Evolutionary conservation across 2,888 invertebrate species (phyloP).

Genomic region (Hydrotaea cyrtoneurina): DNA sequence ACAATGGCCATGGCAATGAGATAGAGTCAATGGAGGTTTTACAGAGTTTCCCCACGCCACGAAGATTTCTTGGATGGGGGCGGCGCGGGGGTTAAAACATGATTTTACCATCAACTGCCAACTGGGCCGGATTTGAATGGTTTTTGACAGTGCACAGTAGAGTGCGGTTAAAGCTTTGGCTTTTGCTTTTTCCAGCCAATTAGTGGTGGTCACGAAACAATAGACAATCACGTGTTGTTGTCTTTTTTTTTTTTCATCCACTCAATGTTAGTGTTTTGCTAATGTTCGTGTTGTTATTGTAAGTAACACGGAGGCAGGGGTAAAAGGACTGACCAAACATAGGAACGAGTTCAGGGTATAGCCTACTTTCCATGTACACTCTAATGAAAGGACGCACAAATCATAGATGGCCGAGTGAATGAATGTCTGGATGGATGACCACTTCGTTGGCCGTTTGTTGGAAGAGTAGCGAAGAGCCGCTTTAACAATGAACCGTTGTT

Average conservation of each 20-base stretch:
- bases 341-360: too few relatives aligned
- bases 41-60: too few relatives aligned
- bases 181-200: conserved; percentile 42
- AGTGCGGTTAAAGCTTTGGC: not conserved
- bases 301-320: not conserved
- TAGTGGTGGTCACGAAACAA: conserved; percentile 58
- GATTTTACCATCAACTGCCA: conserved; percentile 25
- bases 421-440: not conserved
- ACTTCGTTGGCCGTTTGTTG: not conserved
- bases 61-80: not conserved
- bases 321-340: not conserved
- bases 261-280: conserved; percentile 23
- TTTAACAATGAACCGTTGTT: not conserved
- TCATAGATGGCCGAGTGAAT: not conserved
- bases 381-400: not conserved
- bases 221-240: conserved; percentile 57
- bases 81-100: too few relatives aligned
- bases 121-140: not conserved
- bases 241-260: not conserved
- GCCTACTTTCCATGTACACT: not conserved
- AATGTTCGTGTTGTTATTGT: not conserved
- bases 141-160: not conserved
- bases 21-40: not conserved
- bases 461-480: not conserved
- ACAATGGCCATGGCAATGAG: not conserved